Percentiles rank a stretch among this genome's conserved stretches.
These are phyloP conservation scores for Acrobasis consociella DNA, from an alignment of 2,888 invertebrate species.

Conservation along the genomic window DNA sequence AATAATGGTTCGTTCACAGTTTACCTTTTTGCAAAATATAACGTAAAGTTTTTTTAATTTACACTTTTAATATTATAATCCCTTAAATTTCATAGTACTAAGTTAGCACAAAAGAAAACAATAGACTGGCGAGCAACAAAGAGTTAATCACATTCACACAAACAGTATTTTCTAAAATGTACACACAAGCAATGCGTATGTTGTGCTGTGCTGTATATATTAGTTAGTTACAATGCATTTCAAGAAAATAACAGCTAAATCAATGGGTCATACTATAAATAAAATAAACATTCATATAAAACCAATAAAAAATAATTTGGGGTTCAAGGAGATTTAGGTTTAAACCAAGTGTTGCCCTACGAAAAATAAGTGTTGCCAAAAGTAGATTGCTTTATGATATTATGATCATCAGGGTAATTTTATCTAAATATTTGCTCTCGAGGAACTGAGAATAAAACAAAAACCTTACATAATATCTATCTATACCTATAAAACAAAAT, in stretches of 20 bases:
- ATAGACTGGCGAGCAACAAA: too few relatives aligned
- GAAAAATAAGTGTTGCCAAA: too few relatives aligned
- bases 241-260: slow-evolving; percentile 42
- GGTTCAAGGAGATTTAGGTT: slow-evolving; percentile 19
- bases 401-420: too few relatives aligned
- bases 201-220: slow-evolving; percentile 8
- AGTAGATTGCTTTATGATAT: too few relatives aligned
- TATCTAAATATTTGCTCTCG: too few relatives aligned
- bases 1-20: not conserved
- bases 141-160: not conserved
- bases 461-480: too few relatives aligned
- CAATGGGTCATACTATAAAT: slow-evolving; percentile 7
- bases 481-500: too few relatives aligned
- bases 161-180: slow-evolving; percentile 10
- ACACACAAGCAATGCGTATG: slow-evolving; percentile 11
- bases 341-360: too few relatives aligned
- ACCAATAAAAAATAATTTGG: slow-evolving; percentile 23
- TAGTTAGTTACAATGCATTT: slow-evolving; percentile 43
- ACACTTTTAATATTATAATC: not conserved
- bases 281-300: slow-evolving; percentile 17
- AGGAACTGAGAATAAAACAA: too few relatives aligned
- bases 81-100: not conserved
- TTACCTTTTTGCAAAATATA: not conserved
- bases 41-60: not conserved
- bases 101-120: not conserved